A percentile compares a stretch with the other conserved stretches of the same genome.
Evolutionary conservation across 2,797 vertebrate species (phyloP).

Genomic region (Mormyrops boulengeri): DNA sequence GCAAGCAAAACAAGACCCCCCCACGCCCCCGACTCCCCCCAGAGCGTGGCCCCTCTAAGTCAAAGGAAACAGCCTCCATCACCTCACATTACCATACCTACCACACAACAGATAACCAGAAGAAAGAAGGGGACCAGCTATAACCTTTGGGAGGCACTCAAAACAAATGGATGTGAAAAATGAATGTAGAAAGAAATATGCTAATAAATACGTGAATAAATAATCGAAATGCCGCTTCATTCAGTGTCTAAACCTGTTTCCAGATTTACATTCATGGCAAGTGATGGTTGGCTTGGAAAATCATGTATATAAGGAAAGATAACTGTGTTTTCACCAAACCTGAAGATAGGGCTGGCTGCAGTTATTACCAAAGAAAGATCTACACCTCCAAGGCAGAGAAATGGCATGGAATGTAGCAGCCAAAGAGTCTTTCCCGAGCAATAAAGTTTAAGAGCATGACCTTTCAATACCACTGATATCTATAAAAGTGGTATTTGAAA

Average conservation of each 20-base stretch:
- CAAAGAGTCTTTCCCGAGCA: not conserved
- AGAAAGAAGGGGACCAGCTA: not conserved
- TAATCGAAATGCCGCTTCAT: not conserved
- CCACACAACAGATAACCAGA: not conserved
- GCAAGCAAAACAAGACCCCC: not conserved
- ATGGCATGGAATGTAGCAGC: not conserved
- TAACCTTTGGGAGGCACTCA: not conserved
- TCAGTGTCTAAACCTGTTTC: not conserved
- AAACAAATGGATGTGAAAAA: not conserved
- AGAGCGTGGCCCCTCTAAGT: not conserved
- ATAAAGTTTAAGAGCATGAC: constrained; percentile 5
- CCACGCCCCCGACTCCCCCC: not conserved
- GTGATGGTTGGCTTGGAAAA: not conserved
- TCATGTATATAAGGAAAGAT: not conserved
- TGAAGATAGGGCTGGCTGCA: not conserved
- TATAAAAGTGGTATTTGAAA: constrained; percentile 47
- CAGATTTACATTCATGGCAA: not conserved
- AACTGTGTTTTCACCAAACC: not conserved
- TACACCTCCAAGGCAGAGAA: not conserved
- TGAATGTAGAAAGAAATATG: not conserved
- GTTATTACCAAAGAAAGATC: not conserved
- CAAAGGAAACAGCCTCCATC: not conserved
- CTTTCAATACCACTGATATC: constrained; percentile 35
- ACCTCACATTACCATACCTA: not conserved
- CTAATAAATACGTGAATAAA: not conserved